Evolutionary conservation across 2,113 vertebrate genomes (phyloP), one percentile per base, ranked within the genome.

Genomic region (Colistium nudipinnis): DNA sequence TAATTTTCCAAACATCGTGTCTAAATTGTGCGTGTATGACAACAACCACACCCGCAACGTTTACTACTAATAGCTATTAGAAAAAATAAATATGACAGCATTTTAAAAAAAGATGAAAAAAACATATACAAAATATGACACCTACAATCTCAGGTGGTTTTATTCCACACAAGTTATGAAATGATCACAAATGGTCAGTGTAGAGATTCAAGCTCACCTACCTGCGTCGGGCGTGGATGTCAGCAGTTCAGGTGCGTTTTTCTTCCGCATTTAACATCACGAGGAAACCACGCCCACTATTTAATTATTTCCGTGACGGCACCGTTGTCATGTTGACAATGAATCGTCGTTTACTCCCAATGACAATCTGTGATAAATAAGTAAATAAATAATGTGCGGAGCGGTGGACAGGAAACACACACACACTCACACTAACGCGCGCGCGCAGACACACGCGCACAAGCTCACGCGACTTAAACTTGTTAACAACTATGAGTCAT

Each of bases 201-300:
- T 0, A 1, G 6, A 33, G 6, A 8, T 53, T 2, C 1, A 16
- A 14, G 0, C 45, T 82, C 63, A 90, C 85, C 76, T 68, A 66
- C 12, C 55, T 47, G 17, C 28, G 31, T 52, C n/a, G 2, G 30
- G 9, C 1, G 20, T 12, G n/a, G 0, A 10, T 54, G 24, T 66
- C 28, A 19, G 47, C 49, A 38, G 3, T 53, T 19, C 19, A 10
- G 5, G 11, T 70, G 17, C 3, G 19, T 76, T 57, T 66, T 16
- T 38, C 66, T 89, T 90, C 89, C 84, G 74, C 64, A 45, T 81
- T 67, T 17, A 62, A 47, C 27, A 11, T 16, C 30, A 12, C 27
- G 17, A n/a, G 44, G 47, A 78, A 68, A 64, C 69, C 83, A 48
- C 86, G 39, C 88, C 86, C 76, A 3, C 2, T 27, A 2, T 44